phyloP scores from a whole-genome alignment of 2,797 vertebrate species.

The Propithecus deckenii region DNA sequence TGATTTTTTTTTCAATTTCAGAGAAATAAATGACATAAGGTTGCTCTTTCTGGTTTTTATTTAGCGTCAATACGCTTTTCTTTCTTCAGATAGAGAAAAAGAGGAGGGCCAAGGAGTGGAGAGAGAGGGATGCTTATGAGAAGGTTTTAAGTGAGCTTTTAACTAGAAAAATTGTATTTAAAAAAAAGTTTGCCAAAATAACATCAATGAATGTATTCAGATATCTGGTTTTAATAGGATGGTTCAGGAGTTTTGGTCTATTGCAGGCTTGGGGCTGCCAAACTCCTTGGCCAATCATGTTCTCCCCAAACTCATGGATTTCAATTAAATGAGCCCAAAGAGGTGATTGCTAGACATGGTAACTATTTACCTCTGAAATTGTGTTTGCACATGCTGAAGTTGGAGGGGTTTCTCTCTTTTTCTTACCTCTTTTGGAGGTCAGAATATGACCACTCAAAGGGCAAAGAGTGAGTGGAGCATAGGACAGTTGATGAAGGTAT shows the following conservation, averaged over 20 bases:
- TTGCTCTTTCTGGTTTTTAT: conserved; percentile 37
- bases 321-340: neutral
- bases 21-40: conserved; percentile 35
- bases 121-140: neutral
- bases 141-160: neutral
- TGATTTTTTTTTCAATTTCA: neutral
- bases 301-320: neutral
- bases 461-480: neutral
- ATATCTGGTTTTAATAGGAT: conserved; percentile 28
- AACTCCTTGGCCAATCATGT: neutral
- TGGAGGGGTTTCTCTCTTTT: neutral
- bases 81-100: neutral
- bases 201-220: neutral
- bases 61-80: neutral
- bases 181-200: conserved; percentile 14
- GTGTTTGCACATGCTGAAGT: neutral
- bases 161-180: neutral
- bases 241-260: neutral
- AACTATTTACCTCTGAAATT: neutral
- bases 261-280: neutral
- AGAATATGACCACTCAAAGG: neutral
- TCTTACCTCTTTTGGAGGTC: neutral
- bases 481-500: neutral
- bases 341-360: neutral
- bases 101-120: too few species aligned